Evolutionary conservation across 2,797 vertebrate genomes (phyloP).

Genomic region (Sebastes hopkinsi): DNA sequence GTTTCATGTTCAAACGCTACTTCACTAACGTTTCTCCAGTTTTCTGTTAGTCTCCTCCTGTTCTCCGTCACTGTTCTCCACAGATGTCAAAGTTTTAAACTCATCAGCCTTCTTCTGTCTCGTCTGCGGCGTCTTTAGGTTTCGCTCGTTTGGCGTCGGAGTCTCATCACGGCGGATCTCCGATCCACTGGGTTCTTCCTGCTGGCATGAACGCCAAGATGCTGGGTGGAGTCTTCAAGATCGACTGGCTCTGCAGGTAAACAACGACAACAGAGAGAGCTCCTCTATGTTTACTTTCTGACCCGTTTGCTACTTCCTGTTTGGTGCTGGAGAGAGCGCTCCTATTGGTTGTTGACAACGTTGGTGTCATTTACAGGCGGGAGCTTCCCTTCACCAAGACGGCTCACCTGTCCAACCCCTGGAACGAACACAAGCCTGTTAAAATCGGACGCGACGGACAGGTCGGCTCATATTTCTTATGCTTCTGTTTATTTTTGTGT

Average conservation of each 20-base stretch:
- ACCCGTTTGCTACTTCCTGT: too few species aligned
- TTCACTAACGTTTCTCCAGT: too few species aligned
- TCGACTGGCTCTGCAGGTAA: slow-evolving; percentile 99
- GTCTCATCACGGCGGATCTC: slow-evolving; percentile 96
- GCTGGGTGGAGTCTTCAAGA: slow-evolving; percentile 99
- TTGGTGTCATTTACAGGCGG: slow-evolving; percentile 76
- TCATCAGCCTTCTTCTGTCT: not conserved
- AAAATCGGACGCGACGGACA: slow-evolving; percentile 99
- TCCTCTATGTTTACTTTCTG: too few species aligned
- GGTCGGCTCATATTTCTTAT: slow-evolving; percentile 69
- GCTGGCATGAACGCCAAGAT: slow-evolving; percentile 99
- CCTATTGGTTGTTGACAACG: too few species aligned
- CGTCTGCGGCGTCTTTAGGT: slow-evolving; percentile 68
- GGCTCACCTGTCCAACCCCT: slow-evolving; percentile 94
- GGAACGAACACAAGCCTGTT: slow-evolving; percentile 98
- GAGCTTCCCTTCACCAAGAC: slow-evolving; percentile 98
- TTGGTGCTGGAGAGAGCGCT: too few species aligned
- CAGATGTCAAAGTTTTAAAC: not conserved
- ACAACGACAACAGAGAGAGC: not conserved
- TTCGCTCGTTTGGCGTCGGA: slow-evolving; percentile 95
- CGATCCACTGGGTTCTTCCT: slow-evolving; percentile 98
- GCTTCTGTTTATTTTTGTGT: not conserved
- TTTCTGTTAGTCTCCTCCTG: not conserved
- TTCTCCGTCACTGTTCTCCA: not conserved
- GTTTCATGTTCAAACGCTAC: not conserved